A percentile compares a stretch with the other conserved stretches of the same genome.
These are phyloP conservation scores for Prietella phreatophila DNA, from an alignment of 2,113 vertebrate genomes.

Conservation along the genomic window DNA sequence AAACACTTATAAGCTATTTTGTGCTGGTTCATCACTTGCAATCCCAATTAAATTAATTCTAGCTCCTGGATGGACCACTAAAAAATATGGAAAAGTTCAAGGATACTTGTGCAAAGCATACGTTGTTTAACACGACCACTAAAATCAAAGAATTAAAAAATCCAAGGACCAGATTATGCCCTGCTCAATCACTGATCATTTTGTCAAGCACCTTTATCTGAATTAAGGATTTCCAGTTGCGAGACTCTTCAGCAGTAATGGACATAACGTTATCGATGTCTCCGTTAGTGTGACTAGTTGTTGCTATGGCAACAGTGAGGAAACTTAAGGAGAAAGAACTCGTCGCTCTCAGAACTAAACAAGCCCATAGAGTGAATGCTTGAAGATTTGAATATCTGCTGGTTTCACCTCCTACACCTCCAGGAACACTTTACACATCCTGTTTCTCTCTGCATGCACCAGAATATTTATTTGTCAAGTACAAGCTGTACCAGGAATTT, in stretches of 20 bases:
- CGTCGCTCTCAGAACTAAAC: neutral
- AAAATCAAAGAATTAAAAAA: neutral
- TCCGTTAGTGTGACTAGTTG: slow-evolving; percentile 5
- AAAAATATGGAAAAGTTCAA: too few species aligned
- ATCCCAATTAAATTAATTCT: too few species aligned
- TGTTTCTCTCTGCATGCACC: neutral
- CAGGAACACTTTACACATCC: slow-evolving; percentile 21
- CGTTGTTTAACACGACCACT: too few species aligned
- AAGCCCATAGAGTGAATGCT: neutral
- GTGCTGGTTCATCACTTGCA: too few species aligned
- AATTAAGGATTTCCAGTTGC: neutral
- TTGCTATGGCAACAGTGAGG: slow-evolving; percentile 18
- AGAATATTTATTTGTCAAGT: slow-evolving; percentile 5
- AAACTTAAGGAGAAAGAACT: slow-evolving; percentile 7
- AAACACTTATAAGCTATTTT: too few species aligned
- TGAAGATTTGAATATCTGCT: slow-evolving; percentile 8
- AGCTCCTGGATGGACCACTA: too few species aligned
- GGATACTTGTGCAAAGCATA: too few species aligned
- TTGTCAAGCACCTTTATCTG: neutral
- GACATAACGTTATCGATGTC: neutral
- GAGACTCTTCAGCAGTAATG: neutral
- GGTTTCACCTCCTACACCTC: slow-evolving; percentile 24
- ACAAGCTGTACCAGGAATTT: slow-evolving; percentile 18
- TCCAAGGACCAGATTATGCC: neutral
- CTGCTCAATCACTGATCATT: neutral